Conservation (phyloP, 2,888 invertebrate genomes). For the Carabus problematicus region DNA sequence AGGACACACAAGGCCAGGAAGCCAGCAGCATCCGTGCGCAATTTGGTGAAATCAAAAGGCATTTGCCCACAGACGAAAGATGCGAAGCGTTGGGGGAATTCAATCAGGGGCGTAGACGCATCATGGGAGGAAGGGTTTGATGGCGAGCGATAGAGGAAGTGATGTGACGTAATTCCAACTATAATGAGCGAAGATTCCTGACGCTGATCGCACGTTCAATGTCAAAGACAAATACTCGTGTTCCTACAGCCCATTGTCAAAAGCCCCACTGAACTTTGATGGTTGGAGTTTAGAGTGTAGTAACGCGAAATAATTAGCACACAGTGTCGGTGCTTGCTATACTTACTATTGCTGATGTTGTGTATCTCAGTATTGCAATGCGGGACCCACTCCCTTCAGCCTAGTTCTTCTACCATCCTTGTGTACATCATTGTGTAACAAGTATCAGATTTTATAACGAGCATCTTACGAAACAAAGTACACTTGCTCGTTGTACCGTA, state of each 20-base stretch:
- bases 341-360: background rate
- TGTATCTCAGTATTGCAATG: too few species aligned
- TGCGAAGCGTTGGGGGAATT: conserved; percentile 24
- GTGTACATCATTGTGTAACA: too few species aligned
- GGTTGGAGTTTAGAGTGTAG: conserved; percentile 32
- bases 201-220: conserved; percentile 32
- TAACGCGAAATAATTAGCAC: conserved; percentile 40
- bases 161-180: conserved; percentile 40
- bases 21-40: conserved; percentile 12
- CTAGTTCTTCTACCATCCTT: too few species aligned
- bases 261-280: conserved; percentile 36
- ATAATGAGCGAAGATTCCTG: conserved; percentile 39
- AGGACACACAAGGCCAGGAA: too few species aligned
- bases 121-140: conserved; percentile 1
- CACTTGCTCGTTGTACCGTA: too few species aligned
- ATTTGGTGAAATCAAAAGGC: conserved; percentile 41
- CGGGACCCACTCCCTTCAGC: too few species aligned
- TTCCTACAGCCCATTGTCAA: conserved; percentile 33
- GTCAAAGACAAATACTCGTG: conserved; percentile 40
- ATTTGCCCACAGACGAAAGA: conserved; percentile 16
- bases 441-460: too few species aligned
- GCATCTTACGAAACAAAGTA: too few species aligned
- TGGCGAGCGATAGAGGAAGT: conserved; percentile 16
- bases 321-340: background rate
- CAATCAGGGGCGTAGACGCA: conserved; percentile 29